These are phyloP conservation scores for Serrognathus titanus DNA, from an alignment of 2,888 invertebrate species.

Conservation along the genomic window DNA sequence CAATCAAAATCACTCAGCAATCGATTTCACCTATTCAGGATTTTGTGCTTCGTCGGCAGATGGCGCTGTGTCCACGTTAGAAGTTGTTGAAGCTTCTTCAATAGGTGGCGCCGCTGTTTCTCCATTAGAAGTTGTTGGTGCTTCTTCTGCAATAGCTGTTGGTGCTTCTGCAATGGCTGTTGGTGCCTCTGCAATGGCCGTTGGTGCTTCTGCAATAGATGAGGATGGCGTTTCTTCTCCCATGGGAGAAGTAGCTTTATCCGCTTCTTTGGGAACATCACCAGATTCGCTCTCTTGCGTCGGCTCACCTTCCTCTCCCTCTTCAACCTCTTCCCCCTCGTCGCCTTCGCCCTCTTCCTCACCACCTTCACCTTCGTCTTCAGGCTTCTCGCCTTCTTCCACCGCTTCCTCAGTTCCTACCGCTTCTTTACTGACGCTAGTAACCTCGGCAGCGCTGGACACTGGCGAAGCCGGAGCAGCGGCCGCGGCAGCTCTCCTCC, in stretches of 20 bases:
- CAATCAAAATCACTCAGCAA: too few relatives aligned
- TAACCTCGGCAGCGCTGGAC: slow-evolving; percentile 20
- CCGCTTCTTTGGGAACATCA: slow-evolving; percentile 20
- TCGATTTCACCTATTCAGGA: too few relatives aligned
- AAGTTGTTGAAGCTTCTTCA: too few relatives aligned
- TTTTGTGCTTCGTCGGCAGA: too few relatives aligned
- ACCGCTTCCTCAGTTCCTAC: slow-evolving; percentile 37
- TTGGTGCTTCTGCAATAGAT: slow-evolving; percentile 1
- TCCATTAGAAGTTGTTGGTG: not conserved
- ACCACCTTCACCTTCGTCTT: slow-evolving; percentile 36
- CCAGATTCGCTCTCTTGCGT: slow-evolving; percentile 18
- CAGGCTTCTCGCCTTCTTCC: slow-evolving; percentile 20
- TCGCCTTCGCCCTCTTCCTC: slow-evolving; percentile 36
- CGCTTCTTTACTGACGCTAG: slow-evolving; percentile 16
- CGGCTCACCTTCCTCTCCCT: slow-evolving; percentile 33
- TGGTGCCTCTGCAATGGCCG: not conserved
- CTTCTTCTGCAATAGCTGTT: not conserved
- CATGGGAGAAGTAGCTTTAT: slow-evolving; percentile 34
- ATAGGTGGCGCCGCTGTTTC: too few relatives aligned
- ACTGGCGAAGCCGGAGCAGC: slow-evolving; percentile 11
- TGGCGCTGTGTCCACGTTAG: too few relatives aligned
- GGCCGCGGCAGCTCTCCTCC: slow-evolving; percentile 32
- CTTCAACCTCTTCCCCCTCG: slow-evolving; percentile 28
- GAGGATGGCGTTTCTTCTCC: slow-evolving; percentile 27
- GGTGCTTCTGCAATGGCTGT: slow-evolving; percentile 11